A percentile compares a stretch with the other conserved stretches of the same genome.
Conservation (phyloP, 2,113 vertebrate genomes). For the Lepisosteus osseus region DNA sequence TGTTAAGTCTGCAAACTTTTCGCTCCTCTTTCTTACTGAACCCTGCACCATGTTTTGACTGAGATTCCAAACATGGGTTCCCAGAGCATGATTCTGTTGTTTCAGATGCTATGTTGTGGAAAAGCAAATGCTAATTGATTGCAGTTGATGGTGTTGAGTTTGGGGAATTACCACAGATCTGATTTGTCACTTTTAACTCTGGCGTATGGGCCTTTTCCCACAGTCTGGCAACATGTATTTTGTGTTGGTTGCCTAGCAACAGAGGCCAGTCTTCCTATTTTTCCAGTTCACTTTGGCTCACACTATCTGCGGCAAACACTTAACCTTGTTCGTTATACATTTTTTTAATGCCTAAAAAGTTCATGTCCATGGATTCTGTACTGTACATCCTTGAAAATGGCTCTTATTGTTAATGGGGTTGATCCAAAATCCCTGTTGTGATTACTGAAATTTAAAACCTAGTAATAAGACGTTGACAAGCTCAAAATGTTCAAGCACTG, state of each 20-base stretch:
- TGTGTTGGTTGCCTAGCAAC: conserved; percentile 62
- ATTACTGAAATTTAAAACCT: conserved; percentile 34
- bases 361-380: conserved; percentile 31
- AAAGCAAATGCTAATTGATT: conserved; percentile 40
- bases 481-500: too few species aligned
- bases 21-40: neutral
- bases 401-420: conserved; percentile 52
- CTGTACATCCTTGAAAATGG: conserved; percentile 46
- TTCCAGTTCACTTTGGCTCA: conserved; percentile 44
- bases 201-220: conserved; percentile 57
- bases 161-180: conserved; percentile 44
- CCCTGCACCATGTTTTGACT: neutral
- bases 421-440: conserved; percentile 35
- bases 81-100: conserved; percentile 25
- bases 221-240: conserved; percentile 46
- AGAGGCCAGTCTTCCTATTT: conserved; percentile 31
- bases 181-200: conserved; percentile 51
- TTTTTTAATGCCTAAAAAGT: conserved; percentile 50
- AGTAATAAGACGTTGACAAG: too few species aligned
- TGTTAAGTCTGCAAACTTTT: too few species aligned
- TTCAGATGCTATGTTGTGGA: conserved; percentile 32
- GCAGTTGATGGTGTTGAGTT: conserved; percentile 38
- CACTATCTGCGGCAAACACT: conserved; percentile 35
- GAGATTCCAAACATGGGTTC: neutral
- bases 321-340: conserved; percentile 44